Evolutionary conservation across 2,113 vertebrate species (phyloP).

Genomic region (Podarcis cretensis): DNA sequence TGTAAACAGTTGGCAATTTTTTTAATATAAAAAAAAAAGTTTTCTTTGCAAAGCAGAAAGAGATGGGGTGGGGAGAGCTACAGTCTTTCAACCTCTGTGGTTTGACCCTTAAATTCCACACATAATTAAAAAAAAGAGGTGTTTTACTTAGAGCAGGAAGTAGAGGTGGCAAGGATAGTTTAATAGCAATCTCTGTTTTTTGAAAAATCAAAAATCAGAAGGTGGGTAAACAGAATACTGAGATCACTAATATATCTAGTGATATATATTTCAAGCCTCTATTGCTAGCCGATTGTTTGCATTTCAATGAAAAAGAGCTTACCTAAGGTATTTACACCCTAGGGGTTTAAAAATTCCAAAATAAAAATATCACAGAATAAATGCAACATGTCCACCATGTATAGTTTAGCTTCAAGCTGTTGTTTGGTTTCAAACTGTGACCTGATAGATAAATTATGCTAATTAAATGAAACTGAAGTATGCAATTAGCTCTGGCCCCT

Average conservation of each 20-base stretch:
- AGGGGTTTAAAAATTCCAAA: background rate
- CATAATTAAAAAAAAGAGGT: background rate
- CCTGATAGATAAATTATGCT: constrained; percentile 35
- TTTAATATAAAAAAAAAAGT: too few relatives aligned
- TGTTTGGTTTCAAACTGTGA: constrained; percentile 33
- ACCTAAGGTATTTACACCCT: background rate
- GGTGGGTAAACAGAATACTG: background rate
- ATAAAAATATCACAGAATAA: constrained; percentile 15
- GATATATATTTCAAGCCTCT: background rate
- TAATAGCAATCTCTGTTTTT: background rate
- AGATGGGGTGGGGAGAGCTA: background rate
- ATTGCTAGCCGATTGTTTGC: background rate
- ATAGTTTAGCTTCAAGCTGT: constrained; percentile 19
- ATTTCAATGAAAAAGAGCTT: background rate
- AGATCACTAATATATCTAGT: background rate
- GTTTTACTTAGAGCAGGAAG: background rate
- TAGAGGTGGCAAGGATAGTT: background rate
- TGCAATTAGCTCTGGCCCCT: constrained; percentile 28
- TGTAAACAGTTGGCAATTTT: background rate
- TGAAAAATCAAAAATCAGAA: background rate
- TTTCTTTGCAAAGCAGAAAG: too few relatives aligned
- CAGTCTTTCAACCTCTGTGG: background rate
- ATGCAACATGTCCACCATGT: constrained; percentile 5
- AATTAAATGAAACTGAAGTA: constrained; percentile 39
- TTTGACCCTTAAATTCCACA: background rate